Evolutionary conservation across 2,113 vertebrate species (phyloP), one percentile per base, ranked within the genome.

Genomic region (Dromaius novaehollandiae): DNA sequence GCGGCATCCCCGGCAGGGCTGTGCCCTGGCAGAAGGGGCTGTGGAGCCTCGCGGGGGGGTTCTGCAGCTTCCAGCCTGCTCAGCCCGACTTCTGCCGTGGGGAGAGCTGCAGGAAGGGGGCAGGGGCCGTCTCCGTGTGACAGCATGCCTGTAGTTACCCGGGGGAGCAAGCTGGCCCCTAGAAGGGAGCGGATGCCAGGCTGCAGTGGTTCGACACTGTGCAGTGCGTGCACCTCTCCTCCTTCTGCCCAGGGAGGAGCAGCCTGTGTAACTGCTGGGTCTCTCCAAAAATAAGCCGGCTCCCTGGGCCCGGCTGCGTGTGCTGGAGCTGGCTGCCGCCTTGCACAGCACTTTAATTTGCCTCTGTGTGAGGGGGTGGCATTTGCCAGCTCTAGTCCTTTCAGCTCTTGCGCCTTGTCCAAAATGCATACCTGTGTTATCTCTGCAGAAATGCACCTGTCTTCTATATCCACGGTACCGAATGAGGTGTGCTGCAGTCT

Each of bases 231-330:
- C 42, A 42, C 42, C 42, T 42, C 42, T 42, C 42, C 42, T 12
- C 42, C 53, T 55, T 13, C 28, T 56, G 26, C 55, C 26, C 7
- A 7, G 55, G 55, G 26, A 56, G 26, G 28, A 56, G 55, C 55
- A 56, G 55, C 26, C 55, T 56, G 24, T 13, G 13, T 28, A 13
- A 28, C 12, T 15, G 34, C 22, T 64, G n/a, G 19, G 61, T 42
- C 61, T 88, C n/a, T 36, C 46, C 42, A 14, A 4, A 0, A 21
- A 38, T 38, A 82, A 34, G 8, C 8, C 4, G 2, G 11, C 56
- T 68, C 48, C 44, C 55, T 4, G 1, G 40, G 48, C 24, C 42
- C 11, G 1, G 21, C 38, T 61, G 18, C 7, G 0, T 17, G 73
- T 26, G 1, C 38, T 51, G 55, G 26, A 36, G 2, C 51, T 34